Evolutionary conservation across 2,888 invertebrate species (phyloP), one percentile per base, ranked within the genome.

Genomic region (Tetrapedia diversipes): DNA sequence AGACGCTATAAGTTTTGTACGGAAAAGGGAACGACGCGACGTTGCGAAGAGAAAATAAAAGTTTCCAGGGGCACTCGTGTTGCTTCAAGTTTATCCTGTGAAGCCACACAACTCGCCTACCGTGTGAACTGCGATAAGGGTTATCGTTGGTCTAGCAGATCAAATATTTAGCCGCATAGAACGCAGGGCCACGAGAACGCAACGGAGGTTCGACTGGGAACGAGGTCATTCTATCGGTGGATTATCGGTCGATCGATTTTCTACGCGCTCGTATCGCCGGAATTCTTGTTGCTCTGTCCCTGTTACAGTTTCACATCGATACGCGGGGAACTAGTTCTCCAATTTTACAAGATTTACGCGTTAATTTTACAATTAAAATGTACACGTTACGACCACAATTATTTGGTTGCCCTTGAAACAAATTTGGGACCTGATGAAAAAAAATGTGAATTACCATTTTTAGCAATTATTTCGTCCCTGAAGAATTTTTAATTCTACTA

Each of bases 81-180:
- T 22, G 2, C 37, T 10, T n/a, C 24, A 19, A 34, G 41, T 56
- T 69, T 77, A 39, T 67, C 47, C 54, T 57, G 24, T 43, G 47
- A 32, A 54, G n/a, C 47, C 43, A 60, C 53, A 27, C 37, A n/a
- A 39, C 27, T 57, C 59, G 76, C 45, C 59, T 67, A 57, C 49
- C 53, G 70, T 66, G 72, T 41, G 80, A 75, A 80, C 57, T 47
- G 47, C 19, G 81, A 85, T 84, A 85, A 82, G 70, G 56, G 63
- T 71, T 83, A 84, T 85, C 84, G 47, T 41, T 66, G 34, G 45
- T 63, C 60, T 66, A 57, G 69, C 71, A 81, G 79, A 81, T 86
- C 83, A 79, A 86, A 85, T 85, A 84, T 85, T 85, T 81, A 82
- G 79, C 79, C 41, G 7, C 77, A 54, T 45, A 68, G 63, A 66